Base-by-base conservation (phyloP, 2,113 vertebrate genomes). In the Rhineura floridana region DNA sequence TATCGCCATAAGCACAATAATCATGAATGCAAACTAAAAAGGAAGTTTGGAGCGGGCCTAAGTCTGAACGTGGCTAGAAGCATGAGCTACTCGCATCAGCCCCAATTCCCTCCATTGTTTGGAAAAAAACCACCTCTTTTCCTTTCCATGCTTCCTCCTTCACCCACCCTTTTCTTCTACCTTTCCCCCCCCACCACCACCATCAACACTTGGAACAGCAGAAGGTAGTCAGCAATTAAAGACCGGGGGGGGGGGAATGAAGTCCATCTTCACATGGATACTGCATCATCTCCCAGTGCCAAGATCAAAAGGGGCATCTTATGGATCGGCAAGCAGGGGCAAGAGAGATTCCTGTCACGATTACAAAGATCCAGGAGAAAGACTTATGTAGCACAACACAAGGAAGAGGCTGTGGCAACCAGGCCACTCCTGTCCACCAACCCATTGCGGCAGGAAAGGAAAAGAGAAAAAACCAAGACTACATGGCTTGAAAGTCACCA, bases 261-360 rank as follows among this genome's bases (percentile, higher is more conserved):
- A 88, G 2, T 78, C 30, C 15, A 12, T 21, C 30, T 50, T 1
- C 0, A 7, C 11, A 65, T 4, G n/a, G 46, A 70, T 1, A 19
- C 44, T 67, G 28, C n/a, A 19, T 13, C 55, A 44, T 46, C 50
- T 36, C 69, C 55, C 48, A 72, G 42, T 1, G 10, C 79, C 12
- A 36, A 90, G 86, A 89, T 91, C 91, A 90, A 91, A 67, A 90
- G 90, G 63, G 80, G 11, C 2, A 42, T 28, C 69, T 48, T 76
- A 44, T 0, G 42, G 67, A 70, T 69, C 21, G n/a, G 48, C 0
- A 4, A 87, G 89, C 52, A 1, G 36, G 77, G 72, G 89, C 76
- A 21, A 76, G 72, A 87, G 79, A 25, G 70, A 89, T 87, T 91
- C 83, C 90, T n/a, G 42, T 42, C 87, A 86, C 0, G 17, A 13